These are phyloP conservation scores for Antheraea assamensis DNA, from an alignment of 2,888 invertebrate species.

Conservation along the genomic window DNA sequence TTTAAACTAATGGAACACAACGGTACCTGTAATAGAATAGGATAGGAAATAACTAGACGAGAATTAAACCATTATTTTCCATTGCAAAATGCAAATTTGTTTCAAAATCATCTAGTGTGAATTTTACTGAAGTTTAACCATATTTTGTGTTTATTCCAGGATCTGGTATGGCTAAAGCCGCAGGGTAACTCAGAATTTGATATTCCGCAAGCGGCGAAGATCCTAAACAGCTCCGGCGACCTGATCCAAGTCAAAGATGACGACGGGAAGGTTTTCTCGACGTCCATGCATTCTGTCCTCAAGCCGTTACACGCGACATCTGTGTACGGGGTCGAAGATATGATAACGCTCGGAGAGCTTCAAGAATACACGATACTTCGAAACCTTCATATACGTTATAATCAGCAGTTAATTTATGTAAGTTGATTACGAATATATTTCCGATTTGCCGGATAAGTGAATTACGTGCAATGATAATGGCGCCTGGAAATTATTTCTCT, in stretches of 20 bases:
- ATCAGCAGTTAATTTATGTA: constrained; percentile 95
- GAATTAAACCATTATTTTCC: background rate
- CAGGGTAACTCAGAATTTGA: constrained; percentile 88
- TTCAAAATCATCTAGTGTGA: too few species aligned
- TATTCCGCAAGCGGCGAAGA: constrained; percentile 92
- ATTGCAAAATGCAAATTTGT: too few species aligned
- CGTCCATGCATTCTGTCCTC: constrained; percentile 82
- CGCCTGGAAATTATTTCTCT: too few species aligned
- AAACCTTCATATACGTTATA: constrained; percentile 94
- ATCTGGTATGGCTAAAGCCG: constrained; percentile 95
- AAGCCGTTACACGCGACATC: constrained; percentile 91
- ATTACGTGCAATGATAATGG: too few species aligned
- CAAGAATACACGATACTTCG: constrained; percentile 97
- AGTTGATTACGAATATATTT: constrained; percentile 60
- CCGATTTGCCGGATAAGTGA: too few species aligned
- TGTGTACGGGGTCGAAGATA: constrained; percentile 93
- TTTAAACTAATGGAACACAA: too few species aligned
- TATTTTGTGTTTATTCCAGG: constrained; percentile 60
- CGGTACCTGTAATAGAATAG: background rate
- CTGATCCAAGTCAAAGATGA: constrained; percentile 91
- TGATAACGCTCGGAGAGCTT: constrained; percentile 96
- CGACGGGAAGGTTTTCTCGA: constrained; percentile 87
- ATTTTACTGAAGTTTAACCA: background rate
- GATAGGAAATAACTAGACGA: background rate
- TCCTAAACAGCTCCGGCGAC: constrained; percentile 89